Conservation (phyloP, 2,888 invertebrate genomes). For the Eretmocerus hayati region DNA sequence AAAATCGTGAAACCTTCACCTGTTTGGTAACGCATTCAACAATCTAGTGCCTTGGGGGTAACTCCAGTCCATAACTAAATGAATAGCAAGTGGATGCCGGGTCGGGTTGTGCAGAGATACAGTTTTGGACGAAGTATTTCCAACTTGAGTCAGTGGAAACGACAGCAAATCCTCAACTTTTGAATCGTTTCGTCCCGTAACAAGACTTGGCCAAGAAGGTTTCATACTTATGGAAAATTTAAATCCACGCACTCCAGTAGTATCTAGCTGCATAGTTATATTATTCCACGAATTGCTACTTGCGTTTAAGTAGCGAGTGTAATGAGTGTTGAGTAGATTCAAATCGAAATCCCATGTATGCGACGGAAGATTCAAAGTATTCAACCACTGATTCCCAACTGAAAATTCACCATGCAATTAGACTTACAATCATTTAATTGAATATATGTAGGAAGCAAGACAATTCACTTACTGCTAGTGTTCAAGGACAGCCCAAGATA, state of each 20-base stretch:
- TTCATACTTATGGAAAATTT: slow-evolving; percentile 60
- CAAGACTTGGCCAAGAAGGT: slow-evolving; percentile 61
- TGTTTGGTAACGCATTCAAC: slow-evolving; percentile 49
- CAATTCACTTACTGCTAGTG: slow-evolving; percentile 53
- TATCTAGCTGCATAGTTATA: slow-evolving; percentile 68
- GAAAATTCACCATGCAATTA: slow-evolving; percentile 13
- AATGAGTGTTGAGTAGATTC: slow-evolving; percentile 58
- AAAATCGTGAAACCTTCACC: no score
- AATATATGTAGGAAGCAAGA: background rate
- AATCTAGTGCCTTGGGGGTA: slow-evolving; percentile 60
- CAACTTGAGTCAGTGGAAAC: slow-evolving; percentile 70
- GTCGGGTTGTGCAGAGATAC: slow-evolving; percentile 69
- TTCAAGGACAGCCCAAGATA: slow-evolving; percentile 68
- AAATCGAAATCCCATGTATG: slow-evolving; percentile 65
- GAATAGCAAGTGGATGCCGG: slow-evolving; percentile 63
- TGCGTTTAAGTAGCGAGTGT: slow-evolving; percentile 54
- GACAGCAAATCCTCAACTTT: slow-evolving; percentile 50
- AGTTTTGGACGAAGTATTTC: slow-evolving; percentile 58
- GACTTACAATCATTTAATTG: slow-evolving; percentile 23
- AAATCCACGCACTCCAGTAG: slow-evolving; percentile 62
- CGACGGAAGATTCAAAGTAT: slow-evolving; percentile 57
- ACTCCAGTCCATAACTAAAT: slow-evolving; percentile 63
- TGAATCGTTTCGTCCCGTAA: slow-evolving; percentile 30
- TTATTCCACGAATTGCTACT: slow-evolving; percentile 55
- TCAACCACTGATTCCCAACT: slow-evolving; percentile 63